Evolutionary conservation across 2,797 vertebrate species (phyloP).

Genomic region (Phyllotis vaccarum): DNA sequence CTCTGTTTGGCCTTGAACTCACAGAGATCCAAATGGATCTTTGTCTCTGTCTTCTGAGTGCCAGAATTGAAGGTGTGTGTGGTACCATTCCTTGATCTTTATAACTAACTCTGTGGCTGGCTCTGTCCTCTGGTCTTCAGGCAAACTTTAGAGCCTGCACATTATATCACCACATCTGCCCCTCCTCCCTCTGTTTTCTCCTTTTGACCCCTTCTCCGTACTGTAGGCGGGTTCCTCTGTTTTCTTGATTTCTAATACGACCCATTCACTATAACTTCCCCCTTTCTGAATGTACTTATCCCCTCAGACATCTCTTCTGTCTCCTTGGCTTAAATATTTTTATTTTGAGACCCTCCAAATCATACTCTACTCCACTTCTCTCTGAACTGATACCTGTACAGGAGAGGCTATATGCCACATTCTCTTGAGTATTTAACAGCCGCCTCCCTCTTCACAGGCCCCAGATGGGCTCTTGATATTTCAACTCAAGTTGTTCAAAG

Average conservation of each 20-base stretch:
- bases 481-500: background rate
- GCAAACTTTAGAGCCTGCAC: too few relatives aligned
- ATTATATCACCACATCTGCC: background rate
- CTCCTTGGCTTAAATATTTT: slow-evolving; percentile 32
- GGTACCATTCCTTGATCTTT: too few relatives aligned
- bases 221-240: background rate
- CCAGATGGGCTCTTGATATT: background rate
- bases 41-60: background rate
- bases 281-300: background rate
- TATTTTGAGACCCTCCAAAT: slow-evolving; percentile 31
- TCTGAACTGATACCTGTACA: slow-evolving; percentile 11
- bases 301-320: slow-evolving; percentile 7
- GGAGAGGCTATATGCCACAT: background rate
- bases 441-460: background rate
- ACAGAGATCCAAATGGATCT: too few relatives aligned
- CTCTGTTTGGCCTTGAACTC: too few relatives aligned
- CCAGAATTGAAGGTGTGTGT: too few relatives aligned
- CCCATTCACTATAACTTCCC: background rate
- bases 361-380: background rate
- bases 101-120: too few relatives aligned
- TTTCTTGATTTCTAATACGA: background rate
- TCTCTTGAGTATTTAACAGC: background rate
- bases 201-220: slow-evolving; percentile 11
- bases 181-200: background rate
- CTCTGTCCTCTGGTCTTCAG: too few relatives aligned